phyloP scores from a whole-genome alignment of 2,113 vertebrate species.

The Anthoscopus minutus region DNA sequence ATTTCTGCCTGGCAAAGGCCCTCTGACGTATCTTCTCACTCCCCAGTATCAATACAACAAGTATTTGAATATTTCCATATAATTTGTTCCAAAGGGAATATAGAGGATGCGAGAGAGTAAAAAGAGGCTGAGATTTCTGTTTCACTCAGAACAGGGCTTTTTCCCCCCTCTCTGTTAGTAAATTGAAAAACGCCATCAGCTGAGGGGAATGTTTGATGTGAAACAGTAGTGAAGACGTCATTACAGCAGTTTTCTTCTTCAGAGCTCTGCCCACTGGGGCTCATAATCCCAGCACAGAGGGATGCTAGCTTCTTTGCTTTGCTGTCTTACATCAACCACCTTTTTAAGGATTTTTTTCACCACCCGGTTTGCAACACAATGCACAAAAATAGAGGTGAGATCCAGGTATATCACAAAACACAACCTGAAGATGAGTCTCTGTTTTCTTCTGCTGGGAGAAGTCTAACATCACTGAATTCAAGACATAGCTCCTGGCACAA shows the following conservation, averaged over 20 bases:
- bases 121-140: not conserved
- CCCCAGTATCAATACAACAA: not conserved
- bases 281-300: not conserved
- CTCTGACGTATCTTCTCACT: not conserved
- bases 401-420: not conserved
- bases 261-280: not conserved
- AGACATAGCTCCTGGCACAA: not conserved
- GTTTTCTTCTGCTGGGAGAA: not conserved
- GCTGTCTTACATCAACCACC: not conserved
- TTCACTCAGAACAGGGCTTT: not conserved
- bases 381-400: not conserved
- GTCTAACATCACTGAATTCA: fast-evolving
- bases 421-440: not conserved
- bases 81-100: not conserved
- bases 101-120: not conserved
- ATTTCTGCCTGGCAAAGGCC: conserved; percentile 20
- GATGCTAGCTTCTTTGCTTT: not conserved
- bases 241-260: not conserved
- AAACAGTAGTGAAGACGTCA: not conserved
- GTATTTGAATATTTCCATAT: conserved; percentile 9
- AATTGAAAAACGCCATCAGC: not conserved
- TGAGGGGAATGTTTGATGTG: not conserved
- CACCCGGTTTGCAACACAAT: not conserved
- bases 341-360: not conserved
- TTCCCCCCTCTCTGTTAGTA: not conserved